Evolutionary conservation across 2,113 vertebrate genomes (phyloP).

Genomic region (Edolisoma coerulescens): DNA sequence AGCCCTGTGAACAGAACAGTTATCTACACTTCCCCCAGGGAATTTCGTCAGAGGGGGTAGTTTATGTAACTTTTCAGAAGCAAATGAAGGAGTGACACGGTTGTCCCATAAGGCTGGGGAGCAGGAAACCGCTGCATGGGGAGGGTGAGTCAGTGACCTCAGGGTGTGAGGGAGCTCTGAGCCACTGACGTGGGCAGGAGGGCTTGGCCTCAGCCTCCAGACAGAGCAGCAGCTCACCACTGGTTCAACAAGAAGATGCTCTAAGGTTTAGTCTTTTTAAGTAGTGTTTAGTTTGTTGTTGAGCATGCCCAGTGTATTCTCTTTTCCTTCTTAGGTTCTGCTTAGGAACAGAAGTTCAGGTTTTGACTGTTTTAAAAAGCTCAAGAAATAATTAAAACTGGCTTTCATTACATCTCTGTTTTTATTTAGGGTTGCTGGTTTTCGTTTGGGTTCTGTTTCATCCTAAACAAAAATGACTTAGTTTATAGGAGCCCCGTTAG

Average conservation of each 20-base stretch:
- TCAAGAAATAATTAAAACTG: neutral
- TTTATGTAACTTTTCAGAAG: neutral
- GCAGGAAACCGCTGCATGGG: fast-evolving
- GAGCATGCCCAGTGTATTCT: neutral
- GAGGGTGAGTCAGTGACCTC: too few relatives aligned
- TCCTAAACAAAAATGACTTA: neutral
- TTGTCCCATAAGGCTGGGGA: neutral
- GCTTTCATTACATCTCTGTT: neutral
- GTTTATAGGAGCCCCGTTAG: neutral
- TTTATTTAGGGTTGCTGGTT: neutral
- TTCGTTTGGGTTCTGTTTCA: neutral
- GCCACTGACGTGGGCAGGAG: neutral
- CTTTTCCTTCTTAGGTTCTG: neutral
- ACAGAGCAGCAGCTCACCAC: neutral
- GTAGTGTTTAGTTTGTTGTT: neutral
- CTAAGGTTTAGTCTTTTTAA: neutral
- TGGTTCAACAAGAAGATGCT: neutral
- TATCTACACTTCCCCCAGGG: neutral
- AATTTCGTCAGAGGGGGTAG: neutral
- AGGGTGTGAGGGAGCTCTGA: neutral
- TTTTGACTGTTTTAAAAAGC: neutral
- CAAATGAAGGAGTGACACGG: neutral
- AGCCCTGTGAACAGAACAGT: neutral
- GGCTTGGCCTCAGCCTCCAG: neutral
- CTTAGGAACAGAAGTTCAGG: neutral